These are phyloP conservation scores for Seira musarum DNA, from an alignment of 2,888 invertebrate genomes.

Conservation along the genomic window DNA sequence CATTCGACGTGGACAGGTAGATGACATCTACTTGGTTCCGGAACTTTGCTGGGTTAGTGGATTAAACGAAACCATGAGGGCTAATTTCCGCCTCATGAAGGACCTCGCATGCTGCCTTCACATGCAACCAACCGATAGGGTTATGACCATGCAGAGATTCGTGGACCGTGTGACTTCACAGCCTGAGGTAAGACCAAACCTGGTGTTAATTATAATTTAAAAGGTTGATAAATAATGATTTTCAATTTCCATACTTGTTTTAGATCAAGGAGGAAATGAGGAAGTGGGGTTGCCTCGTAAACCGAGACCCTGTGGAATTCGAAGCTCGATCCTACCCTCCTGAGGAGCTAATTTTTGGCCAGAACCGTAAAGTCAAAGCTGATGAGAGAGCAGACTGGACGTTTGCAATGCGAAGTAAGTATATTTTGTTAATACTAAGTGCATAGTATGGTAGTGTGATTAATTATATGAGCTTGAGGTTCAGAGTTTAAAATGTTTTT, in stretches of 20 bases:
- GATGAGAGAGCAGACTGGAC: constrained; percentile 50
- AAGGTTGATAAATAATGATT: neutral
- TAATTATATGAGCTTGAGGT: neutral
- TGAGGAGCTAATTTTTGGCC: constrained; percentile 7
- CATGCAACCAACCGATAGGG: constrained; percentile 20
- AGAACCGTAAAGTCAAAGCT: neutral
- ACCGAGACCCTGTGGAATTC: constrained; percentile 1
- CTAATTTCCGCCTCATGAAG: constrained; percentile 36
- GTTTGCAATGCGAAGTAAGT: constrained; percentile 23
- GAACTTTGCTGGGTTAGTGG: constrained; percentile 43
- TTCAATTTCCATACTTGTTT: neutral
- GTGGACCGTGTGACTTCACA: neutral
- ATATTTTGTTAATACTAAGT: neutral
- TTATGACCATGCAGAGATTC: constrained; percentile 15
- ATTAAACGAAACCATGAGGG: constrained; percentile 19
- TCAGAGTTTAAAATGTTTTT: constrained; percentile 1
- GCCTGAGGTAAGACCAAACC: constrained; percentile 2
- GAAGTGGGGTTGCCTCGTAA: neutral
- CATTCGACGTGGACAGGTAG: constrained; percentile 22
- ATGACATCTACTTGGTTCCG: constrained; percentile 36
- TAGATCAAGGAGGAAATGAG: constrained; percentile 10
- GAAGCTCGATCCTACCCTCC: constrained; percentile 1
- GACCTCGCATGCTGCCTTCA: constrained; percentile 33
- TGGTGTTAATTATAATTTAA: too few species aligned
- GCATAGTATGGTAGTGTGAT: neutral